These are phyloP conservation scores for Linnaemya vulpina DNA, from an alignment of 2,888 invertebrate species.

Conservation along the genomic window DNA sequence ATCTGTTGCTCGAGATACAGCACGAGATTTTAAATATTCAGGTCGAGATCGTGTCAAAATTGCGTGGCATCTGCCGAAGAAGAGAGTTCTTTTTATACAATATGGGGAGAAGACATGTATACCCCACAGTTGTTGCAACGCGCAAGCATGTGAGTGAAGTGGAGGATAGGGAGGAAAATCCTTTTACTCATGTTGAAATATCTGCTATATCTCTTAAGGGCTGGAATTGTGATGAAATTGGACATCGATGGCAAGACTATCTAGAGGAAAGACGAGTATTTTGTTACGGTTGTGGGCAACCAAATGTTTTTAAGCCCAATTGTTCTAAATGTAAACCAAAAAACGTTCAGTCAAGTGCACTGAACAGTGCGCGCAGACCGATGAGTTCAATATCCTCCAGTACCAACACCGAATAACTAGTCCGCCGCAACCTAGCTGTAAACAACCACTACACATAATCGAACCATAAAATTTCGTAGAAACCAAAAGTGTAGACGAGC, in stretches of 20 bases:
- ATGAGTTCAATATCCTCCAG: not conserved
- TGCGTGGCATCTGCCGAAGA: not conserved
- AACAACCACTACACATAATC: too few species aligned
- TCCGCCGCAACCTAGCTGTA: too few species aligned
- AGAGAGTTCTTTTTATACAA: not conserved
- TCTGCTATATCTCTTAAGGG: too few species aligned
- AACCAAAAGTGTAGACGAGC: not conserved
- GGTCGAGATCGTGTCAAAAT: not conserved
- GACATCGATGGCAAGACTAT: too few species aligned
- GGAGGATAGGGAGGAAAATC: not conserved
- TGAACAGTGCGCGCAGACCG: not conserved
- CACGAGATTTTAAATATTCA: constrained; percentile 5
- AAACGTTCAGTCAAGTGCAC: constrained; percentile 11
- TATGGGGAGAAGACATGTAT: not conserved
- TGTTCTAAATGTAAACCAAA: not conserved
- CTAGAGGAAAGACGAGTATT: constrained; percentile 3
- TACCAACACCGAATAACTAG: not conserved
- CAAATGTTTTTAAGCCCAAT: constrained; percentile 9
- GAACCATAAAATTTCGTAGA: too few species aligned
- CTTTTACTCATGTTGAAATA: not conserved
- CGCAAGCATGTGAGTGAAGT: too few species aligned
- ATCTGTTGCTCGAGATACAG: too few species aligned
- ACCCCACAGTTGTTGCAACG: too few species aligned
- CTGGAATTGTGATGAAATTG: too few species aligned
- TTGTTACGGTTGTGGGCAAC: constrained; percentile 3